Evolutionary conservation across 2,888 invertebrate species (phyloP), one percentile per base, ranked within the genome.

Genomic region (Pterostichus niger): DNA sequence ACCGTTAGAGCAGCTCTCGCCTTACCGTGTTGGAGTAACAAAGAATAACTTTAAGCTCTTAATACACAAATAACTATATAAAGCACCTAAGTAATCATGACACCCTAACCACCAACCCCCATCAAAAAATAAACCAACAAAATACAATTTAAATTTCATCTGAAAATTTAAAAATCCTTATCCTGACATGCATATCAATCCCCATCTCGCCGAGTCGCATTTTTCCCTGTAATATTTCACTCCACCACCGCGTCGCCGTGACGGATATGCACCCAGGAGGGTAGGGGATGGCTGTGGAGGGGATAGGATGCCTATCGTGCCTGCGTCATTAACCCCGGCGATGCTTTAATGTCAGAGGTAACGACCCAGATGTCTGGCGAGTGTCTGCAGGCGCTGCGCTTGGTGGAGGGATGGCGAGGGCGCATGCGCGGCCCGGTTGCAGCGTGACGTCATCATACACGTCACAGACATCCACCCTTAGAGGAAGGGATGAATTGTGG

Each of bases 301-400:
- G 78, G 78, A 9, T 78, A 44, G 49, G 17, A 33, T 68, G 80
- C 80, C 80, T 80, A 80, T 80, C 71, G 81, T 81, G 73, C 73
- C 71, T 83, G 83, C 83, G 83, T 83, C 83, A 83, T 83, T 83
- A 83, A 76, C 83, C 83, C 77, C 77, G 83, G 64, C 83, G 35
- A 76, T 81, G 73, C 56, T 59, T 83, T 61, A 83, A 83, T 83
- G 83, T 83, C 83, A 83, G 77, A 83, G 83, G 83, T 83, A 83
- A 83, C 83, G 83, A 83, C 83, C 83, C 68, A 77, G 83, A 83
- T 83, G 83, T 83, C 83, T 83, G 77, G 77, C 77, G 83, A 49
- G 68, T 77, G 83, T 83, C 83, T 83, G 76, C 80, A 49, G 49
- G 49, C 52, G 13, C 49, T 11, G 5, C 11, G 64, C 59, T 17